Evolutionary conservation across 2,797 vertebrate genomes (phyloP).

Genomic region (Hydrocynus forskahlii): DNA sequence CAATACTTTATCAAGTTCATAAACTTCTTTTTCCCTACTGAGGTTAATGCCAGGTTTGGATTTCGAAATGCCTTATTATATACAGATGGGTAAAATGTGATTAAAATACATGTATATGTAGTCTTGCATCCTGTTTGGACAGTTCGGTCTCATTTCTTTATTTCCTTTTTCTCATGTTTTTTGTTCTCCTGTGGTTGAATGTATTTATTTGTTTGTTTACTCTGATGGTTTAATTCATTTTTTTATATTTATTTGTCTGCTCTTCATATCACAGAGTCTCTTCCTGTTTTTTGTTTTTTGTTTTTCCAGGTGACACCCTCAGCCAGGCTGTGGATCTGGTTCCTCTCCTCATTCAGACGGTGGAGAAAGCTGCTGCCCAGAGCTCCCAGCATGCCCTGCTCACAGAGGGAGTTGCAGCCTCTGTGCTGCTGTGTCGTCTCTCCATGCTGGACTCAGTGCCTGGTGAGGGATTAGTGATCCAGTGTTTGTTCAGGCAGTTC

Average conservation of each 20-base stretch:
- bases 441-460: slow-evolving; percentile 83
- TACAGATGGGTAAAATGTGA: no score
- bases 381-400: slow-evolving; percentile 89
- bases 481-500: background rate
- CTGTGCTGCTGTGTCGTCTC: slow-evolving; percentile 88
- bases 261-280: slow-evolving; percentile 24
- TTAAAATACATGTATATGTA: no score
- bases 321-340: slow-evolving; percentile 85
- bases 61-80: background rate
- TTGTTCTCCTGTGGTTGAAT: background rate
- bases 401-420: slow-evolving; percentile 87
- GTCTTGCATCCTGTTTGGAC: no score
- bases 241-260: background rate
- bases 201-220: background rate
- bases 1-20: no score
- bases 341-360: slow-evolving; percentile 86
- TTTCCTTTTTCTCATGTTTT: background rate
- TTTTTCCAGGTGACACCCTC: slow-evolving; percentile 85
- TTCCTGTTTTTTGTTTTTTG: background rate
- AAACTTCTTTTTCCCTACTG: no score
- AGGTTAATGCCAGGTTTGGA: no score
- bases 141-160: no score
- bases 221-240: background rate
- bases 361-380: slow-evolving; percentile 92
- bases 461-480: slow-evolving; percentile 65